Base-by-base conservation (phyloP, 2,113 vertebrate genomes). In the Ammospiza nelsoni region DNA sequence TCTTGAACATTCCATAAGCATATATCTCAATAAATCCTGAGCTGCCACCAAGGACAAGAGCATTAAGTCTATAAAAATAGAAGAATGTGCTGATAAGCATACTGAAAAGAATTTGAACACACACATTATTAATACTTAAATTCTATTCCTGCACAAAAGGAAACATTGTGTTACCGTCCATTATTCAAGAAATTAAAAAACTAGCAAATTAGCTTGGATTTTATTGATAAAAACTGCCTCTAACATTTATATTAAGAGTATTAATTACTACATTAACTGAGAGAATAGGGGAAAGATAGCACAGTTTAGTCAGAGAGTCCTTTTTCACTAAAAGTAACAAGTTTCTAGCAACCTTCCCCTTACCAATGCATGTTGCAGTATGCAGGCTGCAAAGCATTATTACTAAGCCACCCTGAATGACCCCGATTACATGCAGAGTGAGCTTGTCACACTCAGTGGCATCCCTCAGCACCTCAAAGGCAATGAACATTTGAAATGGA, bases 1-100 rank as follows among this genome's bases (percentile, higher is more conserved):
- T 99, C 98, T 99, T 99, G 97, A 99, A 99, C 98, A 99, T 99
- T 48, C 99, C 99, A 28, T 99, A 99, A 6, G 99, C 99, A 94
- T 99, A 99, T 85, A 99, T 98, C 92, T 99, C 99, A 95, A 99
- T 98, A 92, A 98, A 98, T 43, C 98, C 99, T 91, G 97, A 96
- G 25, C 97, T 97, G 89, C 99, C 99, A 89, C 99, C 99, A 54
- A 99, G 98, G 92, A 99, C 99, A 72, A 99, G 98, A 84, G 99
- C 98, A 96, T 99, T 99, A 61, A 99, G 98, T 89, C 99, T 99
- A 94, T n/a, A 92, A 92, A 97, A 94, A 97, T 2, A 52, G 71
- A 96, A 29, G 59, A 68, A 87, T 3, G 5, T 8, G 9, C 23
- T 88, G 51, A 76, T 63, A 44, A 82, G 39, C 24, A 25, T 7